Evolutionary conservation across 2,113 vertebrate species (phyloP).

Genomic region (Hyperopisus bebe): DNA sequence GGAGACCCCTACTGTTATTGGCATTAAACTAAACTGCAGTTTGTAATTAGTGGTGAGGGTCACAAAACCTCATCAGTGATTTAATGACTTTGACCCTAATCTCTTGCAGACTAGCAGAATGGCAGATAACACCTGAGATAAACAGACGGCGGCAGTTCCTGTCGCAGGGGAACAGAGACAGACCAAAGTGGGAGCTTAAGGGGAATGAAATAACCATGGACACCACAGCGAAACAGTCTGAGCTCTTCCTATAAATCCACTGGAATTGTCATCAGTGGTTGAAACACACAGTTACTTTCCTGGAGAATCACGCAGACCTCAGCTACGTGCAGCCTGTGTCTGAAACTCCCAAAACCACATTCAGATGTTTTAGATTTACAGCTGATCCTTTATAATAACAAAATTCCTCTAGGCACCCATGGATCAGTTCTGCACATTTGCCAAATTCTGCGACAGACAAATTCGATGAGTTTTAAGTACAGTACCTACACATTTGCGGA

Average conservation of each 20-base stretch:
- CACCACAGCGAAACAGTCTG: background rate
- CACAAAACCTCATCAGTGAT: conserved; percentile 32
- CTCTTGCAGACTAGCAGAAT: conserved; percentile 26
- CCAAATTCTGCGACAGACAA: background rate
- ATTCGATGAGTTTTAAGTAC: background rate
- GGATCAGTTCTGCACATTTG: background rate
- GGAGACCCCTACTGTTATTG: background rate
- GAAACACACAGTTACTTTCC: background rate
- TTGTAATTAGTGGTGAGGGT: background rate
- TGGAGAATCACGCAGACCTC: background rate
- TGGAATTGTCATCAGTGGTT: background rate
- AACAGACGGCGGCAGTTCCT: background rate
- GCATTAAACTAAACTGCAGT: background rate
- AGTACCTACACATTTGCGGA: background rate
- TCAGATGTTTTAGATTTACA: background rate
- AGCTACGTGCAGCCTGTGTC: background rate
- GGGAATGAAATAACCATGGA: background rate
- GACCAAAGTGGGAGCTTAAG: background rate
- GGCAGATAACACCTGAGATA: conserved; percentile 7
- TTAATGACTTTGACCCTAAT: conserved; percentile 49
- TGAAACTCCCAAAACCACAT: background rate
- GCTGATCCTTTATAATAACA: background rate
- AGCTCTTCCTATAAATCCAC: background rate
- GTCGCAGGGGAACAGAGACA: background rate
- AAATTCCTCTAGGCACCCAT: background rate